phyloP scores from a whole-genome alignment of 2,888 invertebrate genomes.

The Stramonita haemastoma region DNA sequence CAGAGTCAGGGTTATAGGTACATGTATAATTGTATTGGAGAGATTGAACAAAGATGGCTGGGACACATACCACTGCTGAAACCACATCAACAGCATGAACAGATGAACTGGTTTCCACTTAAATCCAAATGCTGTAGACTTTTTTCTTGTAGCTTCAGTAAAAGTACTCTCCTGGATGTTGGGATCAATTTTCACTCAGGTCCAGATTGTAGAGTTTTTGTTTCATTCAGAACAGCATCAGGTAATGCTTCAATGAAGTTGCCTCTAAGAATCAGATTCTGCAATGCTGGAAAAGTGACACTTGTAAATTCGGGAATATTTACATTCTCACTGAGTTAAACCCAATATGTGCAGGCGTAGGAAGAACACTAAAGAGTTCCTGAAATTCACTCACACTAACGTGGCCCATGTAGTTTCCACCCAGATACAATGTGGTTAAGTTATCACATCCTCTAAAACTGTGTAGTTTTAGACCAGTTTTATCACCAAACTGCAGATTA shows the following conservation, averaged over 20 bases:
- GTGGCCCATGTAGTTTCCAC: conserved; percentile 16
- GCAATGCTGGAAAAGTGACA: neutral
- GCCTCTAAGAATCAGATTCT: conserved; percentile 19
- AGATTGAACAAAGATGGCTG: neutral
- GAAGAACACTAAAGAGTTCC: neutral
- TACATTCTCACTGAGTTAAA: neutral
- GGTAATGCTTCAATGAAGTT: conserved; percentile 41
- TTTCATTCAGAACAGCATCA: conserved; percentile 37
- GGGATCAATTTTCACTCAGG: conserved; percentile 47
- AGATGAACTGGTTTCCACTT: conserved; percentile 82
- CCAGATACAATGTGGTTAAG: neutral
- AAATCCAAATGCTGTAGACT: conserved; percentile 78
- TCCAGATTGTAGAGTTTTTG: conserved; percentile 24
- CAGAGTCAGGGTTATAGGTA: neutral
- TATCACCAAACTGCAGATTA: neutral
- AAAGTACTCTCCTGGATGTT: conserved; percentile 43
- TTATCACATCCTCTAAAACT: too few relatives aligned
- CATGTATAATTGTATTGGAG: conserved; percentile 29
- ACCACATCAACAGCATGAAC: conserved; percentile 80
- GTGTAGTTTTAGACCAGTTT: too few relatives aligned
- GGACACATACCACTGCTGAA: conserved; percentile 45
- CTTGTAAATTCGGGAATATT: neutral
- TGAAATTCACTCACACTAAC: conserved; percentile 12
- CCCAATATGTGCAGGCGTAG: conserved; percentile 3
- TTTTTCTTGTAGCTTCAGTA: conserved; percentile 25